Evolutionary conservation across 2,797 vertebrate genomes (phyloP).

Genomic region (Scolopax bukidnonensis): DNA sequence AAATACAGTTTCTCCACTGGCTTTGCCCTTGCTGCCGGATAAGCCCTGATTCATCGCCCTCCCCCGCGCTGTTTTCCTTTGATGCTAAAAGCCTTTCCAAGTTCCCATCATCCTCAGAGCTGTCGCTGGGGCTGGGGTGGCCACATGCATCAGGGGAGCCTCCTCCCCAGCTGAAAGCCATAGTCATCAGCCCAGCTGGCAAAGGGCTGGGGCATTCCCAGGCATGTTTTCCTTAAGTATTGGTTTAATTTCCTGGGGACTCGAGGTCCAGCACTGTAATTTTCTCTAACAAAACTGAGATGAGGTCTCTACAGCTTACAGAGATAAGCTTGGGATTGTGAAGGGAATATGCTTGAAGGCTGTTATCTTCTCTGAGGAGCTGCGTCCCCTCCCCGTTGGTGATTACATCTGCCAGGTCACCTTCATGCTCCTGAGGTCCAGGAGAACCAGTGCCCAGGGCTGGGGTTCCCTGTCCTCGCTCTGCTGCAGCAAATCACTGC

Average conservation of each 20-base stretch:
- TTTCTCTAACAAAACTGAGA: background rate
- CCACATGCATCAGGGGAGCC: accelerated
- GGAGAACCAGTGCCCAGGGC: background rate
- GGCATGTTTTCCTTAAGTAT: background rate
- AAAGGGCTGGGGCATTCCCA: accelerated
- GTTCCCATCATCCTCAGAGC: accelerated
- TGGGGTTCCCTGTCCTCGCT: background rate
- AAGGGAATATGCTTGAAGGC: background rate
- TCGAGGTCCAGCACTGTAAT: accelerated
- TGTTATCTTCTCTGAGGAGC: background rate
- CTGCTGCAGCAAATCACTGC: background rate
- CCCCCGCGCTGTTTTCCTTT: background rate
- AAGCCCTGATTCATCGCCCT: background rate
- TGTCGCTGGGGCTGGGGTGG: background rate
- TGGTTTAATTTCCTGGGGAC: background rate
- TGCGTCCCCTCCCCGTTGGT: background rate
- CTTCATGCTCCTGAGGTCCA: background rate
- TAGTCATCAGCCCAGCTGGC: background rate
- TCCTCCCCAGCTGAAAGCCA: background rate
- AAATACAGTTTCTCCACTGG: accelerated
- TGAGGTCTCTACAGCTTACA: background rate
- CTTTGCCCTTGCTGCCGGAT: accelerated
- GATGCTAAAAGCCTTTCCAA: background rate
- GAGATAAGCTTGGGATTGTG: background rate
- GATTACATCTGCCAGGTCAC: background rate